Evolutionary conservation across 2,113 vertebrate species (phyloP).

Genomic region (Origma solitaria): DNA sequence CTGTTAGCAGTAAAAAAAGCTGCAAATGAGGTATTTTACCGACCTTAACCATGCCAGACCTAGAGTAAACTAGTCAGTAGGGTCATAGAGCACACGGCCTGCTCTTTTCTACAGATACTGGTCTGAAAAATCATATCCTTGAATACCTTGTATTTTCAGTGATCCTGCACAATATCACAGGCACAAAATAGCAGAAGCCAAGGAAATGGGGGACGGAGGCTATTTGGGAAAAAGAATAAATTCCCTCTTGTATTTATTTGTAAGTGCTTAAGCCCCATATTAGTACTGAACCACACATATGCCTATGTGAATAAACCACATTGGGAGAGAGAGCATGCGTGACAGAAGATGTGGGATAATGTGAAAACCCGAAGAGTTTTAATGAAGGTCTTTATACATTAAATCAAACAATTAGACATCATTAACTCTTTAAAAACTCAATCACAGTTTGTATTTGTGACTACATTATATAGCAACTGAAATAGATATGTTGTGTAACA

Average conservation of each 20-base stretch:
- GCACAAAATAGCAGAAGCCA: not conserved
- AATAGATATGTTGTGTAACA: not conserved
- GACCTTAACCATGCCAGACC: not conserved
- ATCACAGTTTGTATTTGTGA: not conserved
- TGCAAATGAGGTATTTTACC: not conserved
- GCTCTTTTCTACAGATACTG: not conserved
- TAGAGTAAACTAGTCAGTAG: not conserved
- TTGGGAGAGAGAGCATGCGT: not conserved
- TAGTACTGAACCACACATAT: not conserved
- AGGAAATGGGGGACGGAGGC: not conserved
- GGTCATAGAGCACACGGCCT: not conserved
- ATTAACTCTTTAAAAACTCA: not conserved
- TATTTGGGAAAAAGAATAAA: not conserved
- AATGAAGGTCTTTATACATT: not conserved
- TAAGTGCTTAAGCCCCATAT: not conserved
- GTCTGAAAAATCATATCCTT: not conserved
- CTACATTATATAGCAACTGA: not conserved
- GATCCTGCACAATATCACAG: not conserved
- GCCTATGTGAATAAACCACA: not conserved
- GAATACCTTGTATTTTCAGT: not conserved
- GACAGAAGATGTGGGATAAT: not conserved
- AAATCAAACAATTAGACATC: not conserved
- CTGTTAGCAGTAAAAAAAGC: not conserved
- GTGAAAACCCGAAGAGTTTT: not conserved
- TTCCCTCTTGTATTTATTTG: not conserved